Evolutionary conservation across 2,888 invertebrate genomes (phyloP).

Genomic region (Chironomus riparius): DNA sequence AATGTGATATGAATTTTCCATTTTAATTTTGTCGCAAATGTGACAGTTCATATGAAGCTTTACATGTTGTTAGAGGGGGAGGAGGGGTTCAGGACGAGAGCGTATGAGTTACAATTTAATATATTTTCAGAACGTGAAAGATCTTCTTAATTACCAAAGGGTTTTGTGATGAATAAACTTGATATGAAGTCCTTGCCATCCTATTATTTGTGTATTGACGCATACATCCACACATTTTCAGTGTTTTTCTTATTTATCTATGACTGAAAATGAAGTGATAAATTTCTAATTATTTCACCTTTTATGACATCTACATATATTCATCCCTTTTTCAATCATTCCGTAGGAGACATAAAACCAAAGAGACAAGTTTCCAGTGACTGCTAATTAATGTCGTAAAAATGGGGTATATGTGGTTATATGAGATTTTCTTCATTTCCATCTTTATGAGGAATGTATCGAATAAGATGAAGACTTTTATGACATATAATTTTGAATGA

Average conservation of each 20-base stretch:
- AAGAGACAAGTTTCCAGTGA: neutral
- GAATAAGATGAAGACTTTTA: no score
- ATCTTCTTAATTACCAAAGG: constrained; percentile 6
- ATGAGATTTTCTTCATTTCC: no score
- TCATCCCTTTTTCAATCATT: neutral
- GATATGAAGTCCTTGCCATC: neutral
- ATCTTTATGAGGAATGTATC: no score
- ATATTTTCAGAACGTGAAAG: constrained; percentile 13
- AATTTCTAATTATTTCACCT: constrained; percentile 25
- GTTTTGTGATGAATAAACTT: neutral
- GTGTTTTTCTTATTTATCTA: neutral
- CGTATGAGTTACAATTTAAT: constrained; percentile 22
- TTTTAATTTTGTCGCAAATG: constrained; percentile 13
- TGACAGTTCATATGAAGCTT: neutral
- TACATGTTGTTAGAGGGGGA: neutral
- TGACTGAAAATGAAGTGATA: constrained; percentile 11
- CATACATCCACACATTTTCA: neutral
- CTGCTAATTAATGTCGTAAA: neutral
- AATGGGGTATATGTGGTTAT: neutral
- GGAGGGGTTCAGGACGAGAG: neutral
- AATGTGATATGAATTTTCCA: constrained; percentile 28
- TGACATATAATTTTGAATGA: no score
- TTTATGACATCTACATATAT: neutral
- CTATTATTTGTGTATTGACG: neutral
- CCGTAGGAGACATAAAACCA: neutral